Percentiles rank a stretch among this genome's conserved stretches.
phyloP scores from a whole-genome alignment of 2,113 vertebrate species.

The Carassius auratus region DNA sequence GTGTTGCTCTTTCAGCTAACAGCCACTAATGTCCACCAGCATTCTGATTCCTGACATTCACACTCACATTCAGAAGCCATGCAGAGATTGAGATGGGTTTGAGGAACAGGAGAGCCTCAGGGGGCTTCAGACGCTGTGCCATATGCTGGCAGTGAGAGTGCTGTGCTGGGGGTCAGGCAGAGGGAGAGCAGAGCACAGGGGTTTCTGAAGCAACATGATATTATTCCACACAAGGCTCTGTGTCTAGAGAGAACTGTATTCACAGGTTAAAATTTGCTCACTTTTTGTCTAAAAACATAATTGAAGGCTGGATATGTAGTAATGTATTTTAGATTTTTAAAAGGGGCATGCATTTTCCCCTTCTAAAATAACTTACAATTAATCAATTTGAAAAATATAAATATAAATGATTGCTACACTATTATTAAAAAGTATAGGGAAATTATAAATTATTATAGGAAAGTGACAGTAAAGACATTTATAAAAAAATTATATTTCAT shows the following conservation, averaged over 20 bases:
- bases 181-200: constrained; percentile 24
- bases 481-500: background rate
- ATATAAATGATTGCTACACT: background rate
- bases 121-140: constrained; percentile 18
- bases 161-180: constrained; percentile 8
- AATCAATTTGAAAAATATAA: background rate
- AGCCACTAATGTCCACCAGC: no score
- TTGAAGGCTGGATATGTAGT: background rate
- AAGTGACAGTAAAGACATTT: background rate
- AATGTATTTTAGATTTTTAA: background rate
- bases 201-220: background rate
- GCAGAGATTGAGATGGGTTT: background rate
- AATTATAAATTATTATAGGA: background rate
- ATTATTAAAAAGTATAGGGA: background rate
- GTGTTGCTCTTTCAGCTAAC: background rate
- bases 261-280: background rate
- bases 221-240: background rate
- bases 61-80: constrained; percentile 2
- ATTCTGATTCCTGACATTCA: constrained; percentile 16
- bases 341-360: background rate
- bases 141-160: constrained; percentile 31
- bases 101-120: constrained; percentile 18
- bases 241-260: background rate
- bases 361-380: background rate
- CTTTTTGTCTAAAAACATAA: background rate